phyloP scores from a whole-genome alignment of 1,140 invertebrate genomes.

The Scylla paramamosain region DNA sequence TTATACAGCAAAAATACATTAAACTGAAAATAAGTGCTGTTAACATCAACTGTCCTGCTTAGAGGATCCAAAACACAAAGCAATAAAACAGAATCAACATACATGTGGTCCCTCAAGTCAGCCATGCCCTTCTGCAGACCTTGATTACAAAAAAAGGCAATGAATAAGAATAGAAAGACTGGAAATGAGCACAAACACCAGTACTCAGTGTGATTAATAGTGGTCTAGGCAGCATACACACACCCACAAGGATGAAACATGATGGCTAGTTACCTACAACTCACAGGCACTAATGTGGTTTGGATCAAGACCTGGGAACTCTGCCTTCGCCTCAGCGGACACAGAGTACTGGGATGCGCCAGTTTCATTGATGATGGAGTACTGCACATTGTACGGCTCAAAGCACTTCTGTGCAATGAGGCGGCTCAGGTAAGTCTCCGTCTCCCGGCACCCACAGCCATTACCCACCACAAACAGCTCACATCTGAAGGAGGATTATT shows the following conservation, averaged over 20 bases:
- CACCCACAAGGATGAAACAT: neutral
- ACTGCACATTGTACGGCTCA: constrained; percentile 83
- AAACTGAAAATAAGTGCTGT: no score
- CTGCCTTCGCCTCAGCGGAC: constrained; percentile 89
- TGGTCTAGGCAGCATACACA: neutral
- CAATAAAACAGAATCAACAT: no score
- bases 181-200: no score
- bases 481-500: constrained; percentile 81
- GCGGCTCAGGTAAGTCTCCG: constrained; percentile 87
- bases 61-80: no score
- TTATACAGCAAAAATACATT: no score
- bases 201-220: no score
- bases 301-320: constrained; percentile 90
- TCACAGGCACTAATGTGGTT: constrained; percentile 88
- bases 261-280: neutral
- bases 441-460: constrained; percentile 92
- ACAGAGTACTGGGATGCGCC: constrained; percentile 95
- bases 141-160: no score
- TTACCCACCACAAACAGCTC: constrained; percentile 91
- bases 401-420: constrained; percentile 84
- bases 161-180: no score
- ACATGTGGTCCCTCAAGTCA: no score
- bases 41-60: no score
- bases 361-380: constrained; percentile 92
- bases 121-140: no score